Conservation (phyloP, 2,888 invertebrate species). For the Gerris lacustris region DNA sequence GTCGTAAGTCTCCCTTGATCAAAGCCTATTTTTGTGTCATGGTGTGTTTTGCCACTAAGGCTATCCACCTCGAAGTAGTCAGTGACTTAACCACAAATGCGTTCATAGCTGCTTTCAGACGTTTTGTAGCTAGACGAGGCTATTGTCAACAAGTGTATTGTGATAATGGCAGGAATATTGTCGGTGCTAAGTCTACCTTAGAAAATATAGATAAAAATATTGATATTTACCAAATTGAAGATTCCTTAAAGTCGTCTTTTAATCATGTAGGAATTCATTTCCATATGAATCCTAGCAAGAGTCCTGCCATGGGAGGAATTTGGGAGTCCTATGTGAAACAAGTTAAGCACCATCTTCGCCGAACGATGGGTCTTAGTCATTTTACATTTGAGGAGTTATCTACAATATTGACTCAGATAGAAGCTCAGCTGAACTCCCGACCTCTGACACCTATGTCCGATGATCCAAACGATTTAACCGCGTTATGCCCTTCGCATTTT, state of each 20-base stretch:
- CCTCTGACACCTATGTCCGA: constrained; percentile 16
- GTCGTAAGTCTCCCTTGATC: not conserved
- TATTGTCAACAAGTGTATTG: constrained; percentile 5
- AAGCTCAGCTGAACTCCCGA: constrained; percentile 20
- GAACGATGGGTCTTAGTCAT: constrained; percentile 9
- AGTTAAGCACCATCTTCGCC: constrained; percentile 13
- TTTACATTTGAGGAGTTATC: constrained; percentile 17
- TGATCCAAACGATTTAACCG: constrained; percentile 14
- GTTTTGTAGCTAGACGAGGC: constrained; percentile 15
- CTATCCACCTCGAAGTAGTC: constrained; percentile 13
- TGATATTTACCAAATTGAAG: not conserved
- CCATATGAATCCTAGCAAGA: constrained; percentile 16
- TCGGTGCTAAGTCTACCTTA: constrained; percentile 6
- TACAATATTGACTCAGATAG: constrained; percentile 17
- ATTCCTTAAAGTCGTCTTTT: constrained; percentile 10
- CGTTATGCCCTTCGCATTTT: constrained; percentile 13
- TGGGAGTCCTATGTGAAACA: constrained; percentile 18
- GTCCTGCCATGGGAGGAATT: constrained; percentile 18
- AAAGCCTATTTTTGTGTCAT: constrained; percentile 13
- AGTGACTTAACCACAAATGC: constrained; percentile 6
- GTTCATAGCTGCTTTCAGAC: constrained; percentile 8
- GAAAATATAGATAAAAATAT: not conserved
- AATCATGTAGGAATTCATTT: constrained; percentile 9
- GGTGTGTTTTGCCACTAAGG: constrained; percentile 16
- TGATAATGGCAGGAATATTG: constrained; percentile 16